Conservation (phyloP, 1,140 invertebrate genomes). For the Sitophilus oryzae region DNA sequence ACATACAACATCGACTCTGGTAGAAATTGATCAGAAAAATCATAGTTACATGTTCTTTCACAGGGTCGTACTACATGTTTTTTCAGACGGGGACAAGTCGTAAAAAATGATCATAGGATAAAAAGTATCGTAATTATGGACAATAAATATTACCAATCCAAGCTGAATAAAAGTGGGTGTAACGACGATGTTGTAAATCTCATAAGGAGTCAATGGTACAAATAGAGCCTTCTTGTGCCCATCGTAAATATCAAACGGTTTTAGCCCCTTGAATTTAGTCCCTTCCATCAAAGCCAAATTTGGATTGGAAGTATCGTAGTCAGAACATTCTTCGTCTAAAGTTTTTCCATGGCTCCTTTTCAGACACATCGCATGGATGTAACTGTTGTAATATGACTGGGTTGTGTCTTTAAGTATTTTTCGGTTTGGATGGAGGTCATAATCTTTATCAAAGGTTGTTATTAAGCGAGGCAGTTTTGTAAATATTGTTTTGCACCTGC, state of each 20-base stretch:
- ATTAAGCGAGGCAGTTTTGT: slow-evolving; percentile 17
- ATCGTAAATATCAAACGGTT: not conserved
- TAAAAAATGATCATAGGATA: too few species aligned
- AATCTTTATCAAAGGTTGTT: slow-evolving; percentile 12
- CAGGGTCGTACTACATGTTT: too few species aligned
- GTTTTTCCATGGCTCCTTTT: not conserved
- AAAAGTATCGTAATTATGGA: not conserved
- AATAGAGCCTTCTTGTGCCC: slow-evolving; percentile 10
- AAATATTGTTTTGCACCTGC: slow-evolving; percentile 24
- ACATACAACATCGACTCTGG: too few species aligned
- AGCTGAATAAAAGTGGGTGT: slow-evolving; percentile 25
- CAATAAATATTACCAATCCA: slow-evolving; percentile 18
- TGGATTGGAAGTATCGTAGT: slow-evolving; percentile 13
- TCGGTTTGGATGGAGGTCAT: slow-evolving; percentile 7
- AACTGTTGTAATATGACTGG: slow-evolving; percentile 10
- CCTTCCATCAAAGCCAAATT: slow-evolving; percentile 6
- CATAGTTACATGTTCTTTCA: too few species aligned
- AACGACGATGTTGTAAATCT: slow-evolving; percentile 19
- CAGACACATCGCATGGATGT: slow-evolving; percentile 10
- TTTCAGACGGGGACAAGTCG: too few species aligned
- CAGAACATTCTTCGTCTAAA: not conserved
- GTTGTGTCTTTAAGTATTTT: slow-evolving; percentile 8
- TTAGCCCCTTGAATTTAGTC: not conserved
- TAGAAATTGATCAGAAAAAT: too few species aligned
- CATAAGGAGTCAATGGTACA: slow-evolving; percentile 24